A percentile compares a stretch with the other conserved stretches of the same genome.
phyloP scores from a whole-genome alignment of 2,888 invertebrate genomes.

The Ctena decussata region DNA sequence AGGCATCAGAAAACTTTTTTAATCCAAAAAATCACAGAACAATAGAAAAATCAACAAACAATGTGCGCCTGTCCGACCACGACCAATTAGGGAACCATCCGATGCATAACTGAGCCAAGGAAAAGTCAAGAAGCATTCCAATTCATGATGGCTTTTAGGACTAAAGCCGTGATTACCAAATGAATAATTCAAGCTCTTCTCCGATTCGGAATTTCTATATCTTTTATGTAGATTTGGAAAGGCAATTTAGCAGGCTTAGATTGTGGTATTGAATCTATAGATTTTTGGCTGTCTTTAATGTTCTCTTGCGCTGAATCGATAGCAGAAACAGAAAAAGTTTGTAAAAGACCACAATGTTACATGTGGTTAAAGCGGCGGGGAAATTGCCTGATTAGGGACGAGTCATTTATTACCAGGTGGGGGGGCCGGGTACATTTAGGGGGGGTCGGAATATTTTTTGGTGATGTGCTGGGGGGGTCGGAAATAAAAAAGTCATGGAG shows the following conservation, averaged over 20 bases:
- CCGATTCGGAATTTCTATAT: neutral
- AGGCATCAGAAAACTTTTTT: neutral
- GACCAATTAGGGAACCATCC: neutral
- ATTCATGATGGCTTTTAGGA: neutral
- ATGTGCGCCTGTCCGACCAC: neutral
- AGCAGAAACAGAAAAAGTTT: neutral
- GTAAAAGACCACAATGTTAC: neutral
- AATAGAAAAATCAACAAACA: neutral
- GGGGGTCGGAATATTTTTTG: no score
- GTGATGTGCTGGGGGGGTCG: no score
- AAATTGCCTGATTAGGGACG: neutral
- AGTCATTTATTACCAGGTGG: no score
- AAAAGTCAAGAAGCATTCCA: neutral
- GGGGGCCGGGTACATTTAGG: neutral
- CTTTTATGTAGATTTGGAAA: conserved; percentile 3
- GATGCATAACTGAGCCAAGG: neutral
- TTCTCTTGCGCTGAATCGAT: neutral
- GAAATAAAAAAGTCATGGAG: no score
- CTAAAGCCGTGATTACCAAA: conserved; percentile 3
- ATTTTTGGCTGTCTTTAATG: neutral
- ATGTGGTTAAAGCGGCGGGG: neutral
- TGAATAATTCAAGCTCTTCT: neutral
- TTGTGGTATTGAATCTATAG: neutral
- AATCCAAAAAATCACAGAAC: neutral
- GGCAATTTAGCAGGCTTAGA: neutral